Base-by-base conservation (phyloP, 2,113 vertebrate species). In the Prunella fulvescens region DNA sequence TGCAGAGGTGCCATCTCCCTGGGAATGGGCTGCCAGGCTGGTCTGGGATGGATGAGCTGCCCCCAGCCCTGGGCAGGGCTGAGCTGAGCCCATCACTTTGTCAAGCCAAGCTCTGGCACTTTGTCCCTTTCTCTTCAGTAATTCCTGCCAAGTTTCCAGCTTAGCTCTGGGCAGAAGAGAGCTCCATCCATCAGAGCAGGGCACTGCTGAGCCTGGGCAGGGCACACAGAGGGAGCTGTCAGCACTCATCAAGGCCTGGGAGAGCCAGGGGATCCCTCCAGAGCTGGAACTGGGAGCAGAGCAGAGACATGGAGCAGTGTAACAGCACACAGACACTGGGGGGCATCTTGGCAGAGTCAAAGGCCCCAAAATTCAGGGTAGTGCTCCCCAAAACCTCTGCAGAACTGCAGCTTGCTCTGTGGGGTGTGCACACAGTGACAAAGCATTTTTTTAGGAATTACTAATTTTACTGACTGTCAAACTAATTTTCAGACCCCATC, bases 121-220 rank as follows among this genome's bases (percentile, higher is more conserved):
- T 71, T 65, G 77, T 19, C 31, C 47, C 81, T 79, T 69, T 86
- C 90, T 65, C 86, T 37, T 29, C 73, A 88, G 79, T 73, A 58
- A 96, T 95, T 96, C 83, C 78, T 61, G 35, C 5, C 40, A 44
- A 67, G 86, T 79, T 88, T 85, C 40, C 85, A 87, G 90, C 95
- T 92, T 67, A 44, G 62, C 53, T 93, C 39, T 64, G 95, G 82
- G 9, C 11, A 57, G 86, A 81, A 73, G 12, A 90, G 74, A 47
- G 87, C 92, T 86, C 18, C 82, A 94, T 97, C 93, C 92, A 81
- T 97, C 95, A 97, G 71, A 53, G 53, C 19, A 37, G 57, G 48
- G 61, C 56, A 2, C 56, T 57, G 33, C 60, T 53, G 47, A 2
- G 5, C 60, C 94, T 45, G 78, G 82, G 77, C 54, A 83, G 89